Conservation (phyloP, 2,888 invertebrate species). For the Marasmarcha lunaedactyla region DNA sequence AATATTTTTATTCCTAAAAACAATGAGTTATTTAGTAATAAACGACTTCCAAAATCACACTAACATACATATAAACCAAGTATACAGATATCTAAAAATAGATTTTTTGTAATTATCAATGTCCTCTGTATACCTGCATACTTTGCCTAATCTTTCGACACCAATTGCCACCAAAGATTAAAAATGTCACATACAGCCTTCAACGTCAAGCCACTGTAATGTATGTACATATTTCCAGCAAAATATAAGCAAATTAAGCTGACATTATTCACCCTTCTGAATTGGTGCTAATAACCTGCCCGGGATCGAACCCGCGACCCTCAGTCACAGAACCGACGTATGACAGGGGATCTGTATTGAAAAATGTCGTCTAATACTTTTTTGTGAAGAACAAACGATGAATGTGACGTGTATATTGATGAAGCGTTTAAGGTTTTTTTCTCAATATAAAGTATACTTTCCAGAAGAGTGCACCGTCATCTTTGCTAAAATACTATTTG, state of each 20-base stretch:
- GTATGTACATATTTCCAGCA: conserved; percentile 48
- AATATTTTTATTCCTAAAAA: too few species aligned
- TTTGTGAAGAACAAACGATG: conserved; percentile 12
- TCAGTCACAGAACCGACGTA: conserved; percentile 19
- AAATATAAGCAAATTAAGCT: conserved; percentile 57
- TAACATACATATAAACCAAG: too few species aligned
- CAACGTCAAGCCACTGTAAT: neutral
- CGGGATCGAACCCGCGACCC: conserved; percentile 26
- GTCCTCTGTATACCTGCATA: too few species aligned
- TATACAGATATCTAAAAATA: too few species aligned
- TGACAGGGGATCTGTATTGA: conserved; percentile 34
- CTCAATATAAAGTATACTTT: too few species aligned
- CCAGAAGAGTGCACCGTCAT: too few species aligned
- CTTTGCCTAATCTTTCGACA: too few species aligned
- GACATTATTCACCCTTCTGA: conserved; percentile 62
- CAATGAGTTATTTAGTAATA: too few species aligned
- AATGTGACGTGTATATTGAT: conserved; percentile 15
- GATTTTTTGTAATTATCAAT: too few species aligned
- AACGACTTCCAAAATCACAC: too few species aligned
- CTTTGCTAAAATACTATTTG: too few species aligned
- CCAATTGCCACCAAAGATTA: too few species aligned
- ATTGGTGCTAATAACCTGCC: conserved; percentile 60
- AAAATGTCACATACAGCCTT: neutral
- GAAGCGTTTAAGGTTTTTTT: neutral
- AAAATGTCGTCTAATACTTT: conserved; percentile 26